Base-by-base conservation (phyloP, 2,797 vertebrate genomes). In the Decapterus maruadsi region DNA sequence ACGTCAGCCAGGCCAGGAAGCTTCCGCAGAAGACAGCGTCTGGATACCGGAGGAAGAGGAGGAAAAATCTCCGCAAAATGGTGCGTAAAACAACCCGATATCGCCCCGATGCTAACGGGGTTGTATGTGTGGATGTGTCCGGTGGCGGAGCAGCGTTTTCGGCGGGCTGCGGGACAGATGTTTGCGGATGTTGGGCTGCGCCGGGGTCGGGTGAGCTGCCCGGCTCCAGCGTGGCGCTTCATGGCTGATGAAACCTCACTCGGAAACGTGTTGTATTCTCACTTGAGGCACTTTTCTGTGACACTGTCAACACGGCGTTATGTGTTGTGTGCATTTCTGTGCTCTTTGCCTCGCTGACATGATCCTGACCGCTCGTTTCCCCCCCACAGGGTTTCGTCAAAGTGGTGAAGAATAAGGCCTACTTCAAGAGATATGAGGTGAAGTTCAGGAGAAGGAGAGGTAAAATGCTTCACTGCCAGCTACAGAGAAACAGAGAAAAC, bases 341-440 rank as follows among this genome's bases (percentile, higher is more conserved):
- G 1, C 31, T 34, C 31, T 34, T 1, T 34, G 4, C 4, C 40
- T 17, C 8, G 40, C 2, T 6, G 2, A 22, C 0, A 10, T 9
- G 14, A 8, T 16, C 1, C 4, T 17, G 1, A 19, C 60, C 56
- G 8, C 61, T 6, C 14, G 0, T 62, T 10, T 82, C 17, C 79
- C 54, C 63, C 16, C 1, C 26, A 26, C 90, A 99, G 98, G 98
- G 98, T 75, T 99, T 99, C 83, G 98, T 99, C 29, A 99, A 99
- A 94, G 97, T 99, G 88, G 97, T 99, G 83, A 99, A 99, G 93
- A 99, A 94, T 88, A 99, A 99, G 95, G 93, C 98, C 22, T 99
- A 99, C 93, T 99, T 99, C 95, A 99, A 96, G 96, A 97, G 98
- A 84, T 99, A 99, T 88, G 96, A 99, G 90, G 98, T 99, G 65